A percentile compares a stretch with the other conserved stretches of the same genome.
These are phyloP conservation scores for Horisme vitalbata DNA, from an alignment of 2,888 invertebrate genomes.

Conservation along the genomic window DNA sequence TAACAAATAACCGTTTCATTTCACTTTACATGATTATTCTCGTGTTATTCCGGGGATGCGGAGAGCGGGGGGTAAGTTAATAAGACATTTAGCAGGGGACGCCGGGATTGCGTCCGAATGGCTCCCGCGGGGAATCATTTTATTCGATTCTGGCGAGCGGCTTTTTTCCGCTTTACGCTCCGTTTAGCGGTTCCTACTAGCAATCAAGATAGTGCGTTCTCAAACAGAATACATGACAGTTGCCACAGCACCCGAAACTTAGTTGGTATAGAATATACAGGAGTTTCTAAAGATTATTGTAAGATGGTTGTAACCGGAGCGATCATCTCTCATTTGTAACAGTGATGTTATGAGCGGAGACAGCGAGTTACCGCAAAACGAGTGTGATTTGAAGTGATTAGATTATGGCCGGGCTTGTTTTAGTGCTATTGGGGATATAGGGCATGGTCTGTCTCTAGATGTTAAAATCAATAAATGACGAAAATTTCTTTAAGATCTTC, in stretches of 20 bases:
- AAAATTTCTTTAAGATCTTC: no score
- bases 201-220: conserved; percentile 64
- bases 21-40: conserved; percentile 83
- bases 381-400: conserved; percentile 49
- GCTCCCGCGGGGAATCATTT: conserved; percentile 88
- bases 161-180: conserved; percentile 80
- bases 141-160: conserved; percentile 86
- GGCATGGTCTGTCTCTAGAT: conserved; percentile 29
- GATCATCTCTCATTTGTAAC: conserved; percentile 59
- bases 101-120: conserved; percentile 86
- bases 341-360: conserved; percentile 58
- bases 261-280: conserved; percentile 27
- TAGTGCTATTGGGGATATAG: conserved; percentile 51
- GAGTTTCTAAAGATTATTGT: conserved; percentile 10
- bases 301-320: conserved; percentile 36
- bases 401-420: conserved; percentile 35
- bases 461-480: conserved; percentile 8
- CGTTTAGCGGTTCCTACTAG: conserved; percentile 73
- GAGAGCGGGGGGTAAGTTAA: conserved; percentile 73
- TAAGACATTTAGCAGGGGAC: conserved; percentile 83
- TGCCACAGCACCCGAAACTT: neutral
- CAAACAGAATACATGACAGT: conserved; percentile 24
- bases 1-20: conserved; percentile 83
- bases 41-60: conserved; percentile 62
- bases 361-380: conserved; percentile 54